These are phyloP conservation scores for Craniophora ligustri DNA, from an alignment of 2,888 invertebrate genomes.

Conservation along the genomic window DNA sequence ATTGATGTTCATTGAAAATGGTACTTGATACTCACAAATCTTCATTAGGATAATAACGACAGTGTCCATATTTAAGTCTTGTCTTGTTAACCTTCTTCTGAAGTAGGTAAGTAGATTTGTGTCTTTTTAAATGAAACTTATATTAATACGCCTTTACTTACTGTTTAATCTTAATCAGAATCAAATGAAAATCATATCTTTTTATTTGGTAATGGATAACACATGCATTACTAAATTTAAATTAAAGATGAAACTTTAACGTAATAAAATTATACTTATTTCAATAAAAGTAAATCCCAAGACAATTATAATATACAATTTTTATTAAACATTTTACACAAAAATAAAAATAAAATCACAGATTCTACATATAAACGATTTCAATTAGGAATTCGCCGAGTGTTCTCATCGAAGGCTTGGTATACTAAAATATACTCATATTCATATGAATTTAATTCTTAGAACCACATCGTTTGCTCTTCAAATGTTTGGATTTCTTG, in stretches of 20 bases:
- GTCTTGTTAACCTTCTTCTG: too few relatives aligned
- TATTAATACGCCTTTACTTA: too few relatives aligned
- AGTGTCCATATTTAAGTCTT: too few relatives aligned
- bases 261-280: too few relatives aligned
- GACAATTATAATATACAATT: constrained; percentile 5
- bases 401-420: constrained; percentile 4
- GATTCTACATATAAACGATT: constrained; percentile 3
- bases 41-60: too few relatives aligned
- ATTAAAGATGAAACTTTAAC: too few relatives aligned
- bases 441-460: constrained; percentile 4
- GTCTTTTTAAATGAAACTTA: too few relatives aligned
- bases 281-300: constrained; percentile 1
- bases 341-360: constrained; percentile 8
- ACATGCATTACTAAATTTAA: too few relatives aligned
- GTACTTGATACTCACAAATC: not conserved
- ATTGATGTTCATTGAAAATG: not conserved
- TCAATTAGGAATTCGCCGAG: not conserved
- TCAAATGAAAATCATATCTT: too few relatives aligned
- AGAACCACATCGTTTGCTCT: constrained; percentile 43
- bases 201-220: too few relatives aligned
- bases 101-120: too few relatives aligned
- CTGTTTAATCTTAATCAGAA: too few relatives aligned
- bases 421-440: not conserved
- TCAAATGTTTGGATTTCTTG: constrained; percentile 70
- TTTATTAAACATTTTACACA: constrained; percentile 27